phyloP scores from a whole-genome alignment of 2,888 invertebrate species.

The Cryptophagus acutangulus region DNA sequence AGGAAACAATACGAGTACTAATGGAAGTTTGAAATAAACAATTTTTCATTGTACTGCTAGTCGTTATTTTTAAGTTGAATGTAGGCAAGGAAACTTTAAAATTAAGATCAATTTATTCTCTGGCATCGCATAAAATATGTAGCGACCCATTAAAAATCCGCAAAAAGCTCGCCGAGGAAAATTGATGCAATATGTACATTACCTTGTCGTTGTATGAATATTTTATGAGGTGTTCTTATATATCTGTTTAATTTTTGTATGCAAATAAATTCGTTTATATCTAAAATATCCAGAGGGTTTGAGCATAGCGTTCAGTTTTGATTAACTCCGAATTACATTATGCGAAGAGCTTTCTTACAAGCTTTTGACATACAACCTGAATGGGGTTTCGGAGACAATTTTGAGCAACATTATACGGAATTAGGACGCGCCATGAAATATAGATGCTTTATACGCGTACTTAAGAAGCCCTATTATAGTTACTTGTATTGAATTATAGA shows the following conservation, averaged over 20 bases:
- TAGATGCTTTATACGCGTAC: slow-evolving; percentile 10
- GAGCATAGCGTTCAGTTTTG: slow-evolving; percentile 2
- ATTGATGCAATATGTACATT: not conserved
- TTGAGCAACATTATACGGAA: slow-evolving; percentile 9
- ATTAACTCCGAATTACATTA: slow-evolving; percentile 7
- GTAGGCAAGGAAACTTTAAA: not conserved
- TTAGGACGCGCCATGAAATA: slow-evolving; percentile 8
- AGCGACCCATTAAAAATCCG: too few species aligned
- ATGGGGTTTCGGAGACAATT: slow-evolving; percentile 8
- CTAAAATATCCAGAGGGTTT: slow-evolving; percentile 1
- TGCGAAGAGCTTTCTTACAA: slow-evolving; percentile 6
- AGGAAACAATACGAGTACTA: too few species aligned
- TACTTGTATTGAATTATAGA: slow-evolving; percentile 8
- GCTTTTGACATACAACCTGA: slow-evolving; percentile 7
- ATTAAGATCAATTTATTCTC: too few species aligned
- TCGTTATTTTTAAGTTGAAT: too few species aligned
- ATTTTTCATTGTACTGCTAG: not conserved
- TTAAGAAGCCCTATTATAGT: slow-evolving; percentile 9
- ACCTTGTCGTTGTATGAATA: not conserved
- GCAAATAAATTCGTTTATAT: slow-evolving; percentile 5
- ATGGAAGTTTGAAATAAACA: not conserved
- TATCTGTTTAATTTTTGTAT: slow-evolving; percentile 6
- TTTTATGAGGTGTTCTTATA: slow-evolving; percentile 1
- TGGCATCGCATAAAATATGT: too few species aligned
- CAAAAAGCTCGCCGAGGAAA: too few species aligned